Conservation (phyloP, 2,797 vertebrate genomes). For the Anguilla anguilla region DNA sequence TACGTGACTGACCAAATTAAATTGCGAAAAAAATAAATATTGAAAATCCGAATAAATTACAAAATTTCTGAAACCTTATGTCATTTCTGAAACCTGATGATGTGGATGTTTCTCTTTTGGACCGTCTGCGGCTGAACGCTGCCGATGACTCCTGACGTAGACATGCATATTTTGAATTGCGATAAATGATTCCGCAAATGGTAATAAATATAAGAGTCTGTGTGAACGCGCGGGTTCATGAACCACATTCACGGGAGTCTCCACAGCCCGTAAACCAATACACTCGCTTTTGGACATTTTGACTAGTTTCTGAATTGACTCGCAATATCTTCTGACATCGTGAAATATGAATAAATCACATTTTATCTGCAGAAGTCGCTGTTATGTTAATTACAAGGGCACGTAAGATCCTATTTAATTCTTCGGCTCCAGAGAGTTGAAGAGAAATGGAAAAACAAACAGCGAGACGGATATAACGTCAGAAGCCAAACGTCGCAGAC, state of each 20-base stretch:
- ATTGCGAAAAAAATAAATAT: neutral
- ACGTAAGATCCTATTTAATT: neutral
- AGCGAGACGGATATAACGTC: neutral
- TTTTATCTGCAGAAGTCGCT: neutral
- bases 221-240: neutral
- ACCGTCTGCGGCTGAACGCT: neutral
- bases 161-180: neutral
- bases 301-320: neutral
- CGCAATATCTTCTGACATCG: neutral
- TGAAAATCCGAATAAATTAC: neutral
- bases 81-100: neutral
- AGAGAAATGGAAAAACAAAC: neutral
- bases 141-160: neutral
- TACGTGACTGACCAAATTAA: neutral
- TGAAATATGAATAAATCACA: neutral
- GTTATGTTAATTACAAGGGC: neutral
- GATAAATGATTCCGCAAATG: neutral
- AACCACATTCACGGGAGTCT: neutral
- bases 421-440: neutral
- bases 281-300: neutral
- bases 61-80: slow-evolving; percentile 8
- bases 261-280: neutral
- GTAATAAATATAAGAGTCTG: neutral
- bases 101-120: neutral
- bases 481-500: neutral